Base-by-base conservation (phyloP, 92 coral and sea anemone species). In the Muricea muricata region DNA sequence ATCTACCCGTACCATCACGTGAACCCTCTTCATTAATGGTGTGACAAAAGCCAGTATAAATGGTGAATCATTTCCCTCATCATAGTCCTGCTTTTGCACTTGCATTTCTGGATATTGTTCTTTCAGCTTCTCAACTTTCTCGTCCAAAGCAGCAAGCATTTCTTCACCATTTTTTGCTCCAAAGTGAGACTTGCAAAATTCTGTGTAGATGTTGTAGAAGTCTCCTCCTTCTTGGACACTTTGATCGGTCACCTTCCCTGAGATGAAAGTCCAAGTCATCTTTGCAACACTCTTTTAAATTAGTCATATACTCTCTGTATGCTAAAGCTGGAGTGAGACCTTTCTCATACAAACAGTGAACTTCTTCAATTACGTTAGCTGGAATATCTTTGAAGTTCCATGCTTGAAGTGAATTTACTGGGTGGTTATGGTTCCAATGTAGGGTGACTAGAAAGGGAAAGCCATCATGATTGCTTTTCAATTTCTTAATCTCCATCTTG, bases 171-270 rank as follows among this genome's bases (percentile, higher is more conserved):
- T 72, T 72, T 39, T 72, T 21, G 78, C 78, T 40, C 78, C 78
- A 72, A 72, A 72, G 26, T 72, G 78, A 1, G 78, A 72, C 58
- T 72, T 72, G 33, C 78, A 72, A 72, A 72, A 72, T 23, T 72
- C 78, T 21, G 78, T 72, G 58, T 72, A 72, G 13, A 72, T 17
- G 78, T 72, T 72, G 78, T 41, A 72, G 31, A 72, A 72, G 45
- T 72, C 78, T 10, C 78, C 78, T n/a, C 26, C 78, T 72, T 72
- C 78, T 72, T 72, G 78, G 78, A 48, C 78, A 72, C 25, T 72
- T 72, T 21, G 78, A 72, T 72, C 78, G 78, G 32, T 72, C 78
- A 45, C 78, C 58, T 72, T 66, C 32, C 73, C 32, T 66, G 32
- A 66, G 35, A 66, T 66, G 73, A 24, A 66, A 66, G 73, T 66